These are phyloP conservation scores for Herpetotheres cachinnans DNA, from an alignment of 2,113 vertebrate genomes.

Conservation along the genomic window DNA sequence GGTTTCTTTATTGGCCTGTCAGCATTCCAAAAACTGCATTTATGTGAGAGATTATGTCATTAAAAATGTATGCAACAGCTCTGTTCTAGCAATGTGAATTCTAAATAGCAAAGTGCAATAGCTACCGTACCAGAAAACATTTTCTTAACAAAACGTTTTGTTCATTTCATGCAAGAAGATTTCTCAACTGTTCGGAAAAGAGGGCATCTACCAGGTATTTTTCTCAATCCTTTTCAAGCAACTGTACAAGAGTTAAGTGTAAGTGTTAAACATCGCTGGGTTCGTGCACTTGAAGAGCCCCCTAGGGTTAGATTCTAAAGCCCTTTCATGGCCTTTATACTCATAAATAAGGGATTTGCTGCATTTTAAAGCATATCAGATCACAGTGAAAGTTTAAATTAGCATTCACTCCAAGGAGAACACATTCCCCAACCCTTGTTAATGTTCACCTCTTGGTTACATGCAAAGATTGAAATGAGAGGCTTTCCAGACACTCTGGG, in stretches of 20 bases:
- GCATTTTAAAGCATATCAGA: constrained; percentile 50
- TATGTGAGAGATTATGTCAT: constrained; percentile 69
- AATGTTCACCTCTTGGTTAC: constrained; percentile 28
- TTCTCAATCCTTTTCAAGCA: constrained; percentile 33
- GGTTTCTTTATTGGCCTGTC: constrained; percentile 62
- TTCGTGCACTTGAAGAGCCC: constrained; percentile 51
- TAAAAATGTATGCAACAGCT: constrained; percentile 67
- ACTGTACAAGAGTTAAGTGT: constrained; percentile 22
- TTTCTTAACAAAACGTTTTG: not conserved
- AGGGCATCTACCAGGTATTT: not conserved
- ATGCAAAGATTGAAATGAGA: constrained; percentile 11
- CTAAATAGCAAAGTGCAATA: constrained; percentile 9
- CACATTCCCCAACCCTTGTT: not conserved
- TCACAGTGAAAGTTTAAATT: constrained; percentile 47
- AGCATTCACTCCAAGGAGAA: constrained; percentile 37
- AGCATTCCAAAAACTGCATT: constrained; percentile 62
- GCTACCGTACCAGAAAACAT: not conserved
- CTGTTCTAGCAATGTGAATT: constrained; percentile 44
- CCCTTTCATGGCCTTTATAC: constrained; percentile 42
- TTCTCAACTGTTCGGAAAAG: not conserved
- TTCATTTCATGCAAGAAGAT: not conserved
- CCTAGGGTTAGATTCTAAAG: constrained; percentile 53
- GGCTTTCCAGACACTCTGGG: not conserved
- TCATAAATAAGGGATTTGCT: constrained; percentile 67
- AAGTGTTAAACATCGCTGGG: constrained; percentile 33